A percentile compares a stretch with the other conserved stretches of the same genome.
Conservation (phyloP, 2,888 invertebrate species). For the Drosophila formosana region DNA sequence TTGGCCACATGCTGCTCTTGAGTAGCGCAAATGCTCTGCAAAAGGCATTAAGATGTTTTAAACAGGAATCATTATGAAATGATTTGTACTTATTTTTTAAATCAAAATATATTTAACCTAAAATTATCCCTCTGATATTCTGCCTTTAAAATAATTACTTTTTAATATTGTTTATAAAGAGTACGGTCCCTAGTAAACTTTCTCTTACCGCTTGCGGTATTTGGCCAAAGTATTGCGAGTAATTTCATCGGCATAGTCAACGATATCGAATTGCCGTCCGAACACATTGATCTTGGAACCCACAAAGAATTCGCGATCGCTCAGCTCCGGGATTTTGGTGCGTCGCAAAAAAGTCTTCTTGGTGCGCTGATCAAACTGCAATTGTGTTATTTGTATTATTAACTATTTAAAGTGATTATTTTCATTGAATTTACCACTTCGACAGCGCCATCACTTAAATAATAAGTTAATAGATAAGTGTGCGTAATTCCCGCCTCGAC, state of each 20-base stretch:
- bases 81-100: no score
- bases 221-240: conserved; percentile 87
- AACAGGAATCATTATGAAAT: no score
- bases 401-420: background rate
- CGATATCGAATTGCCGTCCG: conserved; percentile 90
- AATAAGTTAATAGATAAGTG: conserved; percentile 91
- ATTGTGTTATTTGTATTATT: background rate
- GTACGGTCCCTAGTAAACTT: background rate
- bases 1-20: conserved; percentile 90
- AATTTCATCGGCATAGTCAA: conserved; percentile 89
- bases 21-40: conserved; percentile 91
- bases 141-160: no score
- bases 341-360: conserved; percentile 88
- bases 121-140: no score
- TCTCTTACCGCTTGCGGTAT: conserved; percentile 88
- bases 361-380: conserved; percentile 88
- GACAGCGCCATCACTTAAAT: conserved; percentile 90
- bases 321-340: conserved; percentile 89
- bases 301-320: conserved; percentile 89
- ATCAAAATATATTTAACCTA: no score
- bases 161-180: no score
- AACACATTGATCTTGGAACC: conserved; percentile 91
- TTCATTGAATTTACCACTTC: conserved; percentile 88
- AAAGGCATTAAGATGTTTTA: background rate
- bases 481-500: conserved; percentile 90